Conservation (phyloP, 1,140 invertebrate genomes). For the Polyergus mexicanus region DNA sequence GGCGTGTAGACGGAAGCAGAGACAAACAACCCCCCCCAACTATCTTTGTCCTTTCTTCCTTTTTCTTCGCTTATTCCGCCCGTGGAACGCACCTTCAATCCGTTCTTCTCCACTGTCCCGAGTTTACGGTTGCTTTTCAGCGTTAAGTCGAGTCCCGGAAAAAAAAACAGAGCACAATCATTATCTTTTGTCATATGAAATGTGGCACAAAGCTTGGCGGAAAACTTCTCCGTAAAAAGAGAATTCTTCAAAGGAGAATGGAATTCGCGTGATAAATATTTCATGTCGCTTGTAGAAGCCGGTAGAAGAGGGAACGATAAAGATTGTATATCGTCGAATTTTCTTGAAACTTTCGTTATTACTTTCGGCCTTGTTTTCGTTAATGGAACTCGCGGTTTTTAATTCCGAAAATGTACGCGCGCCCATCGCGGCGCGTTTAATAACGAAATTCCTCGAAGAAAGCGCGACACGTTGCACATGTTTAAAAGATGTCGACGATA, state of each 20-base stretch:
- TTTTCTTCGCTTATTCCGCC: slow-evolving; percentile 56
- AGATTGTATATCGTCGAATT: not conserved
- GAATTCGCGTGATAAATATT: slow-evolving; percentile 44
- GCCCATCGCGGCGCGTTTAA: not conserved
- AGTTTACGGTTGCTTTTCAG: not conserved
- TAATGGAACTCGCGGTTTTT: not conserved
- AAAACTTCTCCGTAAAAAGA: not conserved
- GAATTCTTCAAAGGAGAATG: slow-evolving; percentile 31
- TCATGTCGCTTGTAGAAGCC: slow-evolving; percentile 10
- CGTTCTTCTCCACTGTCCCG: not conserved
- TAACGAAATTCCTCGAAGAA: not conserved
- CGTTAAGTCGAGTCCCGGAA: slow-evolving; percentile 8
- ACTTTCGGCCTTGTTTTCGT: not conserved
- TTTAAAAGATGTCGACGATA: slow-evolving; percentile 35
- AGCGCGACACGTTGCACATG: not conserved
- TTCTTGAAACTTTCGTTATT: not conserved
- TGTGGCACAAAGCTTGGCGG: slow-evolving; percentile 29
- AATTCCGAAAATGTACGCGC: slow-evolving; percentile 3
- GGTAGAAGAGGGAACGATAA: not conserved
- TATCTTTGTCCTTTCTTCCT: slow-evolving; percentile 75
- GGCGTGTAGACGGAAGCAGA: slow-evolving; percentile 81
- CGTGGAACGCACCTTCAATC: slow-evolving; percentile 47
- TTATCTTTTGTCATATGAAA: slow-evolving; percentile 67
- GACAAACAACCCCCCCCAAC: slow-evolving; percentile 83
- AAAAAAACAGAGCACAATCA: slow-evolving; percentile 36